Percentiles rank a stretch among this genome's conserved stretches.
Evolutionary conservation across 2,888 invertebrate genomes (phyloP).

Genomic region (Boloria euphrosyne): DNA sequence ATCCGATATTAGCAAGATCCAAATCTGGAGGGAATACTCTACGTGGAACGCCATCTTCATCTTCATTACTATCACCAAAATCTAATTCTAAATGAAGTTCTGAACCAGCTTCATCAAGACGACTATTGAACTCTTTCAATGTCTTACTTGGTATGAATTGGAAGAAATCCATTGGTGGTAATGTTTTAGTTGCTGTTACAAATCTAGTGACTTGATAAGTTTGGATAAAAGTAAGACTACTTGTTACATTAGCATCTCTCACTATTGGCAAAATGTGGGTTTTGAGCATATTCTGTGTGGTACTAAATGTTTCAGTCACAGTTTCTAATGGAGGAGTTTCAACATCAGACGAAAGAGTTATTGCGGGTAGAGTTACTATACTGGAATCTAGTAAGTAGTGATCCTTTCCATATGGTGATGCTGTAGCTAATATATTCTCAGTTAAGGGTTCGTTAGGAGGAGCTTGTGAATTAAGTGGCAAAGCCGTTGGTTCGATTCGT

Average conservation of each 20-base stretch:
- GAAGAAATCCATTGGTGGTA: conserved; percentile 93
- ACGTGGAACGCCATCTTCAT: conserved; percentile 74
- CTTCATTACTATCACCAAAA: conserved; percentile 90
- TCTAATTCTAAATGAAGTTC: conserved; percentile 93
- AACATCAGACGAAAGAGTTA: conserved; percentile 88
- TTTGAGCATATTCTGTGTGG: conserved; percentile 93
- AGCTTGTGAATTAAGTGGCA: conserved; percentile 75
- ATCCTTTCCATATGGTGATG: conserved; percentile 88
- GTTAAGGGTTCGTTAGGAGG: conserved; percentile 89
- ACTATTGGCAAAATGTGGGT: conserved; percentile 94
- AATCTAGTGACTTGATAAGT: conserved; percentile 93
- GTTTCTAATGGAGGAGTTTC: conserved; percentile 94
- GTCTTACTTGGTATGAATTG: conserved; percentile 93
- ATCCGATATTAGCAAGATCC: conserved; percentile 87
- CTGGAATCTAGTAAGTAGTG: conserved; percentile 87
- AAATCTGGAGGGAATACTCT: conserved; percentile 84
- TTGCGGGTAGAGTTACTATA: conserved; percentile 91
- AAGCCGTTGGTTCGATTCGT: conserved; percentile 84
- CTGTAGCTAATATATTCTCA: conserved; percentile 92
- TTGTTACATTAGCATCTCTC: conserved; percentile 87
- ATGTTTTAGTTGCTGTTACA: conserved; percentile 94
- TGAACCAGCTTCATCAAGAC: conserved; percentile 93
- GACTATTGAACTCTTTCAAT: conserved; percentile 93
- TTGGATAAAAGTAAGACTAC: conserved; percentile 91
- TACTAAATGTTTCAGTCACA: conserved; percentile 94